These are phyloP conservation scores for Heliconius melpomene DNA, from an alignment of 1,140 invertebrate genomes.

Conservation along the genomic window DNA sequence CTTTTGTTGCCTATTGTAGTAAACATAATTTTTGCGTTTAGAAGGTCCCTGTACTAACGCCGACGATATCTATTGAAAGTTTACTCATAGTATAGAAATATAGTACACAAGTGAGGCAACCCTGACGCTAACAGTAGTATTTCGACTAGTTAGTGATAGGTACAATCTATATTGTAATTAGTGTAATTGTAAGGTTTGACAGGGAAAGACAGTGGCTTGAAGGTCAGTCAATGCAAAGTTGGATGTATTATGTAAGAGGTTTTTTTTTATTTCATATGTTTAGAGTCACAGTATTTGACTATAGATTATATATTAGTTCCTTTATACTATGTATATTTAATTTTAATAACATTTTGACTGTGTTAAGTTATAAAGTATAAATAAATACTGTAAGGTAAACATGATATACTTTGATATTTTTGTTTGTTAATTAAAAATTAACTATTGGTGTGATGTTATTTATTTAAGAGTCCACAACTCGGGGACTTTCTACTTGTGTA, in stretches of 20 bases:
- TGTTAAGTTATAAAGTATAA: slow-evolving; percentile 25
- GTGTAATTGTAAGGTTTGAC: slow-evolving; percentile 36
- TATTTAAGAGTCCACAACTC: slow-evolving; percentile 20
- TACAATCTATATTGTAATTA: slow-evolving; percentile 47
- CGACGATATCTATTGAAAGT: neutral
- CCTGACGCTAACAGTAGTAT: slow-evolving; percentile 46
- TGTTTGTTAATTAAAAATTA: slow-evolving; percentile 43
- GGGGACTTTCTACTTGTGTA: slow-evolving; percentile 6
- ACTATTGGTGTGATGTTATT: slow-evolving; percentile 38
- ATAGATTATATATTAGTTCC: slow-evolving; percentile 50
- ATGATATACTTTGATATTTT: slow-evolving; percentile 16
- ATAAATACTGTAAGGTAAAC: slow-evolving; percentile 17
- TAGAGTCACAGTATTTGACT: slow-evolving; percentile 54
- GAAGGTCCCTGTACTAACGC: no score
- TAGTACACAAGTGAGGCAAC: neutral
- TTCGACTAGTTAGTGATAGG: slow-evolving; percentile 45
- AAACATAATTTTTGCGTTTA: neutral
- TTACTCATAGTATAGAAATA: neutral
- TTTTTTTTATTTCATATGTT: slow-evolving; percentile 39
- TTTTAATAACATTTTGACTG: slow-evolving; percentile 28
- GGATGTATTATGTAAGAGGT: slow-evolving; percentile 35
- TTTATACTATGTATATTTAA: slow-evolving; percentile 35
- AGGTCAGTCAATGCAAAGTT: neutral
- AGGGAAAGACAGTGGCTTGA: slow-evolving; percentile 25
- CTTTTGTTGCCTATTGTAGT: neutral